Evolutionary conservation across 2,797 vertebrate species (phyloP), one percentile per base, ranked within the genome.

Genomic region (Bradypus variegatus): DNA sequence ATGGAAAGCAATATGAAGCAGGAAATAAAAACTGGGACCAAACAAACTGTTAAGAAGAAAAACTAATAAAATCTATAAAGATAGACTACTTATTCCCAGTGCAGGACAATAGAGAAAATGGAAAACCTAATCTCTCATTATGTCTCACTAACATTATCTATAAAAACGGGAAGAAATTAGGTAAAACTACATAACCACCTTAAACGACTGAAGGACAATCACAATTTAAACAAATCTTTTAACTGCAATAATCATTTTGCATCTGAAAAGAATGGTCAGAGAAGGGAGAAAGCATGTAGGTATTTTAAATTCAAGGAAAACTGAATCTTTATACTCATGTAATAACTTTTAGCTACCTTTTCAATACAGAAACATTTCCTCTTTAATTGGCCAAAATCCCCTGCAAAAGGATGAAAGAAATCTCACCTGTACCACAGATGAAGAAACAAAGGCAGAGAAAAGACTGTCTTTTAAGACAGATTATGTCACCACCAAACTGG

Each of bases 331-430:
- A 45, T 45, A 45, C 41, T 45, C 41, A 45, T 45, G 41, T 45
- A 45, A 45, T 45, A 88, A 86, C 25, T 27, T 92, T 88, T 53
- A 70, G 62, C 41, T 45, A 45, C 41, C 97, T 92, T 82, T 86
- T 83, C 84, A 80, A 19, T 67, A 60, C 11, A 84, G 27, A 93
- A 88, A 78, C 33, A 92, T 78, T 87, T 94, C 18, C 36, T 69
- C 21, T 65, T 77, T 58, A 90, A 82, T 80, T 36, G n/a, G 86
- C 62, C 41, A 95, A 73, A 92, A 77, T 53, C 23, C 60, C 36
- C 77, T 2, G 16, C 31, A 58, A 88, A 89, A 79, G 38, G 36
- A 83, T 18, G 45, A 79, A 76, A 69, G 15, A 69, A 87, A 16
- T 70, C 45, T 80, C 31, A 92, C 23, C 33, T 62, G 58, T 53